Evolutionary conservation across 2,797 vertebrate genomes (phyloP).

Genomic region (Lates japonicus): DNA sequence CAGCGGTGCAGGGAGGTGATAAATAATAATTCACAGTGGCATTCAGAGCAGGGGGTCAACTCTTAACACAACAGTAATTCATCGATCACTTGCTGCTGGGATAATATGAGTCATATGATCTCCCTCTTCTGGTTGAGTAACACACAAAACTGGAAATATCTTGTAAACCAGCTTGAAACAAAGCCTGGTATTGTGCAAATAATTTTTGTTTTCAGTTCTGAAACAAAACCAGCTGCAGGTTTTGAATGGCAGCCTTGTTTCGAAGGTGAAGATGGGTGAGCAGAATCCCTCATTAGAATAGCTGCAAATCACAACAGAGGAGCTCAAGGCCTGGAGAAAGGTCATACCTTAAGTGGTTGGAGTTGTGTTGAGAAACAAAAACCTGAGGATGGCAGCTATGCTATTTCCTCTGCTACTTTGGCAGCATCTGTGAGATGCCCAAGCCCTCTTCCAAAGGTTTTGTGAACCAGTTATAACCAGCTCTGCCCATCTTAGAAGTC

Average conservation of each 20-base stretch:
- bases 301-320: constrained; percentile 6
- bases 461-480: constrained; percentile 65
- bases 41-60: constrained; percentile 29
- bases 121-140: not conserved
- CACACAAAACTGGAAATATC: not conserved
- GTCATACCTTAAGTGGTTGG: constrained; percentile 31
- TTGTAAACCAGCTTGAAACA: not conserved
- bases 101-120: not conserved
- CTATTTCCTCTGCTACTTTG: constrained; percentile 58
- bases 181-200: not conserved
- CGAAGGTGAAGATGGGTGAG: not conserved
- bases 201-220: not conserved
- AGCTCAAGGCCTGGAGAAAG: constrained; percentile 9
- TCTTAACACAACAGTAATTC: constrained; percentile 8
- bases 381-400: constrained; percentile 32
- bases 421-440: constrained; percentile 62
- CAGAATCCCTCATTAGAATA: constrained; percentile 5
- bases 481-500: constrained; percentile 44
- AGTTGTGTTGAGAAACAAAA: constrained; percentile 54
- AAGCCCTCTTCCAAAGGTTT: constrained; percentile 55
- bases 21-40: constrained; percentile 25
- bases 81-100: constrained; percentile 21
- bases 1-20: constrained; percentile 7
- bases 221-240: not conserved
- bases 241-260: not conserved